Percentiles rank a stretch among this genome's conserved stretches.
Evolutionary conservation across 2,113 vertebrate genomes (phyloP).

Genomic region (Rhegmatorhina hoffmannsi): DNA sequence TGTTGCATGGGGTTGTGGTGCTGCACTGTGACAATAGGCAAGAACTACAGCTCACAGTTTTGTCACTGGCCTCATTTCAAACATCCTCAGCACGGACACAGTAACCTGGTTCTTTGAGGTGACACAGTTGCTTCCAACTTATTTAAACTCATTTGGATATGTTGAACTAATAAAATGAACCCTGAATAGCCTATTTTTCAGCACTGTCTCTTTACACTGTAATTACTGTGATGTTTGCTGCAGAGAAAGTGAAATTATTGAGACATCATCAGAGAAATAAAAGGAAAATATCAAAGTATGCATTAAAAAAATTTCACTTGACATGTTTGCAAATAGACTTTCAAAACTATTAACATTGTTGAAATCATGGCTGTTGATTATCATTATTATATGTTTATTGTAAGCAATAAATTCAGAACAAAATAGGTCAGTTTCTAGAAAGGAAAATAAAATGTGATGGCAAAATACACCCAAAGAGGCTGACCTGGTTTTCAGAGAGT

Average conservation of each 20-base stretch:
- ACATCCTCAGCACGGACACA: not conserved
- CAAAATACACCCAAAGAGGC: not conserved
- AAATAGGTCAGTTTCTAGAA: not conserved
- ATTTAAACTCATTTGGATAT: not conserved
- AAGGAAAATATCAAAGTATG: constrained; percentile 13
- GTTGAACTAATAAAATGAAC: not conserved
- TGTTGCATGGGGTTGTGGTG: fast-evolving
- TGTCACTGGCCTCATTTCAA: not conserved
- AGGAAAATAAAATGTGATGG: not conserved
- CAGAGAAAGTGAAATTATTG: constrained; percentile 50
- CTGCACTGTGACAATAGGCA: not conserved
- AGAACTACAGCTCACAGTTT: not conserved
- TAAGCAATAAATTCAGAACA: not conserved
- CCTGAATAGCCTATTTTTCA: constrained; percentile 8
- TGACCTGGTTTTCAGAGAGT: not conserved
- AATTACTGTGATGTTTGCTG: constrained; percentile 24
- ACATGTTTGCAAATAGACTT: constrained; percentile 55
- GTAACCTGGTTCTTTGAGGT: not conserved
- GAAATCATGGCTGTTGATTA: not conserved
- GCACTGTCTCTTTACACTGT: not conserved
- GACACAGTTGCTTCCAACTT: not conserved
- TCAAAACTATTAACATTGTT: constrained; percentile 23
- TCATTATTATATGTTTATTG: not conserved
- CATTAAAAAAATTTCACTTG: not conserved
- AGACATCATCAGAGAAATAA: not conserved